Evolutionary conservation across 2,888 invertebrate genomes (phyloP), one percentile per base, ranked within the genome.

Genomic region (Lasioglossum leucozonium): DNA sequence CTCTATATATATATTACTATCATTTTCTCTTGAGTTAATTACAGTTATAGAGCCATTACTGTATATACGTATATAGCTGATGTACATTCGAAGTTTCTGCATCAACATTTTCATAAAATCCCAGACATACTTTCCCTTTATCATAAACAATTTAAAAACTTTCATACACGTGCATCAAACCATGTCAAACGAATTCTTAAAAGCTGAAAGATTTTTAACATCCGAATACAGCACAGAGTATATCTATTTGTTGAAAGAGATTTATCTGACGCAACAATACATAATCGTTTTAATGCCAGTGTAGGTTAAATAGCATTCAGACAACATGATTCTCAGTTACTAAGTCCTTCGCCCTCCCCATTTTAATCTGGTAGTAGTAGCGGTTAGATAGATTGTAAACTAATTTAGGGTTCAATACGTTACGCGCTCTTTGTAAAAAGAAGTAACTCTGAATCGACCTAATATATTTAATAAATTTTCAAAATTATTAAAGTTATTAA

Each of bases 231-330:
- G 76, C 78, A 82, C 81, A 77, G 69, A 77, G 77, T 73, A 85
- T 71, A 51, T 74, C 34, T 37, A 67, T 87, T 88, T 82, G 79
- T 84, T 79, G 76, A 82, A 73, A 77, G 65, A 78, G 79, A 84
- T 55, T 79, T 86, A 72, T 84, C 79, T 84, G 80, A 85, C 77
- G n/a, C 55, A 55, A 80, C 89, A 80, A 78, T 82, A 82, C 85
- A 84, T 87, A 90, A 87, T 81, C 85, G 88, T 85, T 90, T 90
- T 86, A 83, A 87, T 87, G 85, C 87, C 85, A 88, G 81, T 85
- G 72, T 85, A 83, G 55, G 37, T 79, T 84, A 89, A 79, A 58
- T 80, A 72, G 74, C 79, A 82, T 86, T 86, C 81, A 87, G 82
- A 72, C 69, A 65, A 72, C 72, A 37, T 73, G 72, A 77, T 72